Percentiles rank a stretch among this genome's conserved stretches.
Evolutionary conservation across 37 sponge, comb jelly and placozoan genomes (phyloP).

Genomic region (Halichondria panicea): DNA sequence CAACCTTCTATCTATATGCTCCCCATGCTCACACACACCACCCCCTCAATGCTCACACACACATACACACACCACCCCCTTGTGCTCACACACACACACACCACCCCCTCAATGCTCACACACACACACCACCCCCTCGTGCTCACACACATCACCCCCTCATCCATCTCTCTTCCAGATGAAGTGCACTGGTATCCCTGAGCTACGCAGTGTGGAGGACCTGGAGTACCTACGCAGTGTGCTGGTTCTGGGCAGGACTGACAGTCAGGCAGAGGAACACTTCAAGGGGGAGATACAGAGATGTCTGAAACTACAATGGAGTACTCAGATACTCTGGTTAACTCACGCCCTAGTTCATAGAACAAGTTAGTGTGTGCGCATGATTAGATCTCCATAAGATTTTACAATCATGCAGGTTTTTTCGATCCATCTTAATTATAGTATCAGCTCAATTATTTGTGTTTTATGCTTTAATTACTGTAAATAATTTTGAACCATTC

Average conservation of each 20-base stretch:
- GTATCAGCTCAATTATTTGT: no score
- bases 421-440: no score
- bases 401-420: no score
- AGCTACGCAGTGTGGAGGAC: conserved; percentile 86
- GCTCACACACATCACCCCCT: background rate
- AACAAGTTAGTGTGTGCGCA: background rate
- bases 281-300: conserved; percentile 70
- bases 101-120: background rate
- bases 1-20: no score
- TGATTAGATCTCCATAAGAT: no score
- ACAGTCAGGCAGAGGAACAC: conserved; percentile 68
- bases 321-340: conserved; percentile 77
- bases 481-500: no score
- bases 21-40: no score
- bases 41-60: no score
- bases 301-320: conserved; percentile 77
- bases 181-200: conserved; percentile 96
- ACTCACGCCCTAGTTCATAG: conserved; percentile 69
- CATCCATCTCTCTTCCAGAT: conserved; percentile 50
- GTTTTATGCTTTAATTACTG: no score
- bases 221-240: conserved; percentile 76
- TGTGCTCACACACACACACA: background rate
- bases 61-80: no score
- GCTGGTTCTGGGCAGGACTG: conserved; percentile 58
- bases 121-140: background rate